Evolutionary conservation across 2,888 invertebrate species (phyloP).

Genomic region (Yponomeuta malinellus): DNA sequence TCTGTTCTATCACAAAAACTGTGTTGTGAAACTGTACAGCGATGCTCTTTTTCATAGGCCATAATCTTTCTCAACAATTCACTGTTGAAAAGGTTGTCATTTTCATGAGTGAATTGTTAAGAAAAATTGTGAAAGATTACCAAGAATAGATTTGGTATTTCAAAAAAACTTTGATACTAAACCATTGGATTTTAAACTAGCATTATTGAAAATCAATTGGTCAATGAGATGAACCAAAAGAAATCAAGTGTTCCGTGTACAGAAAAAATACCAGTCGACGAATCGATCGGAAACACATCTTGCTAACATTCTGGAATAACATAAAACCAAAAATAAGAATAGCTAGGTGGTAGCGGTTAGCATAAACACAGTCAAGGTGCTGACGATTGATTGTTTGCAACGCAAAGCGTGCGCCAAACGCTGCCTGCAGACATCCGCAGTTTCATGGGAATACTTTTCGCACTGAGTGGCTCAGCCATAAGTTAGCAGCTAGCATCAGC

Average conservation of each 20-base stretch:
- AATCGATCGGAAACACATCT: background rate
- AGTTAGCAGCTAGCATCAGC: too few relatives aligned
- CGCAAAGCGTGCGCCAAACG: slow-evolving; percentile 21
- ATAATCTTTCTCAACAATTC: background rate
- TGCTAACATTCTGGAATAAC: slow-evolving; percentile 14
- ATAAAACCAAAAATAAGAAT: slow-evolving; percentile 23
- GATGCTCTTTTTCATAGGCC: background rate
- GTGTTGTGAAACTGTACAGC: slow-evolving; percentile 2
- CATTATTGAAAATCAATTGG: background rate
- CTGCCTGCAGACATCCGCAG: slow-evolving; percentile 16
- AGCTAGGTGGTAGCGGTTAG: slow-evolving; percentile 24
- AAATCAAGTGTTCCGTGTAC: background rate
- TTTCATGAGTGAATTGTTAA: too few relatives aligned
- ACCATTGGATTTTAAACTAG: too few relatives aligned
- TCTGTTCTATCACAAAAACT: slow-evolving; percentile 23
- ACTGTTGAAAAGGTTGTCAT: background rate
- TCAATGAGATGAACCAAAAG: background rate
- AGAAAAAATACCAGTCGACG: background rate
- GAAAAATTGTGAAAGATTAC: background rate
- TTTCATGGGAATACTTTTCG: slow-evolving; percentile 4
- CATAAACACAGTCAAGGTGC: slow-evolving; percentile 30
- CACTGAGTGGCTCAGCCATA: too few relatives aligned
- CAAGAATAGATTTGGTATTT: too few relatives aligned
- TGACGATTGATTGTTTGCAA: slow-evolving; percentile 43
- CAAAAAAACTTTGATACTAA: too few relatives aligned